Evolutionary conservation across 2,888 invertebrate species (phyloP), one percentile per base, ranked within the genome.

Genomic region (Scelioninae gen. 2): DNA sequence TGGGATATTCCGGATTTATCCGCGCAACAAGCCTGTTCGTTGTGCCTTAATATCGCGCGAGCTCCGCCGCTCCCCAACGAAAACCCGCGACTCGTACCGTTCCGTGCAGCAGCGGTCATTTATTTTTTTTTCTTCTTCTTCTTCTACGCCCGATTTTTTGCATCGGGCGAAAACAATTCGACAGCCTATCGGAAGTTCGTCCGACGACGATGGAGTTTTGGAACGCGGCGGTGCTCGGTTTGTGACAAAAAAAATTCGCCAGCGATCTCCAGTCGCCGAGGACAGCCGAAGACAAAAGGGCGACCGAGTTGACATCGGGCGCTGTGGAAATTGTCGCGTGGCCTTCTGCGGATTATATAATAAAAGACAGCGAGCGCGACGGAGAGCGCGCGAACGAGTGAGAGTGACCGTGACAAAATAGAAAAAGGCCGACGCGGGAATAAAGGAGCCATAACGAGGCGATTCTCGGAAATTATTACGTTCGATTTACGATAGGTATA

Each of bases 331-430:
- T 61, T 39, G 48, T 60, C 57, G 73, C 73, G 73, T 57, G 73
- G 73, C 73, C 73, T 69, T 73, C 68, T 52, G 52, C 37, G 45
- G 68, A 45, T 73, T 73, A 73, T 73, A 73, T 70, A 69, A 65
- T 65, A 46, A 64, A 50, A 52, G 58, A 52, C 39, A 39, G 53
- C 3, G 28, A 50, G 60, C 43, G 65, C 43, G 52, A 60, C 57
- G 31, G 45, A 16, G 50, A 58, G 13, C 31, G 50, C 55, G 15
- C 41, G 41, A 67, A 16, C 45, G 58, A 60, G 67, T 48, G 50
- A 55, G 46, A 71, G 64, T 64, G 71, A 58, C 64, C 52, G 52
- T 58, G 71, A 53, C 35, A 13, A 41, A 33, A 35, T 43, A 43
- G 55, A 64, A 57, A 70, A 70, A 64, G 58, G 43, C 63, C 31